phyloP scores from a whole-genome alignment of 2,888 invertebrate genomes.

The Harpalus rubripes region DNA sequence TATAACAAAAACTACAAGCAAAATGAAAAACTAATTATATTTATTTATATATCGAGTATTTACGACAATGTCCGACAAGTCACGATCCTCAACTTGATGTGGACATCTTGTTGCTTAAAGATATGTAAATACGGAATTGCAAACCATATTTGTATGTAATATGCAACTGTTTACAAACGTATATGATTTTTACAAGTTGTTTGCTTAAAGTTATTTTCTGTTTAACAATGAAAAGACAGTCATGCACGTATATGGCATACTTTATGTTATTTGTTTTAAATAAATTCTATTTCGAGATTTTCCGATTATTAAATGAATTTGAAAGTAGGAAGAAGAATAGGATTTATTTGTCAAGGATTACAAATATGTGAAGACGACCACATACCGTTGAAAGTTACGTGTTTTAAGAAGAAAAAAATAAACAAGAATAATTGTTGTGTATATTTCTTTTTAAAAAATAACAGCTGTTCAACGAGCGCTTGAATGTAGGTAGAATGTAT shows the following conservation, averaged over 20 bases:
- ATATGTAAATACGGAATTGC: slow-evolving; percentile 28
- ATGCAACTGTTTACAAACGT: slow-evolving; percentile 3
- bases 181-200: too few relatives aligned
- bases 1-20: too few relatives aligned
- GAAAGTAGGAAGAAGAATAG: background rate
- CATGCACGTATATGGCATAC: background rate
- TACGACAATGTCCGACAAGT: background rate
- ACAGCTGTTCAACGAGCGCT: too few relatives aligned
- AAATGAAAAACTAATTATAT: too few relatives aligned
- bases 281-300: background rate
- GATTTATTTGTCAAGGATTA: background rate
- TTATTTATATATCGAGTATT: too few relatives aligned
- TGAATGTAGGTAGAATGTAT: too few relatives aligned
- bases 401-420: too few relatives aligned
- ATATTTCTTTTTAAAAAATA: too few relatives aligned
- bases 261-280: slow-evolving; percentile 7
- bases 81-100: background rate
- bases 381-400: too few relatives aligned
- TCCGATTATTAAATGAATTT: background rate
- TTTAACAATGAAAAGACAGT: background rate
- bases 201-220: background rate
- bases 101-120: slow-evolving; percentile 15
- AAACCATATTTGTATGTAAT: background rate
- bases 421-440: too few relatives aligned
- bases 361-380: too few relatives aligned